Evolutionary conservation across 2,797 vertebrate species (phyloP).

Genomic region (Hoplostethus mediterraneus): DNA sequence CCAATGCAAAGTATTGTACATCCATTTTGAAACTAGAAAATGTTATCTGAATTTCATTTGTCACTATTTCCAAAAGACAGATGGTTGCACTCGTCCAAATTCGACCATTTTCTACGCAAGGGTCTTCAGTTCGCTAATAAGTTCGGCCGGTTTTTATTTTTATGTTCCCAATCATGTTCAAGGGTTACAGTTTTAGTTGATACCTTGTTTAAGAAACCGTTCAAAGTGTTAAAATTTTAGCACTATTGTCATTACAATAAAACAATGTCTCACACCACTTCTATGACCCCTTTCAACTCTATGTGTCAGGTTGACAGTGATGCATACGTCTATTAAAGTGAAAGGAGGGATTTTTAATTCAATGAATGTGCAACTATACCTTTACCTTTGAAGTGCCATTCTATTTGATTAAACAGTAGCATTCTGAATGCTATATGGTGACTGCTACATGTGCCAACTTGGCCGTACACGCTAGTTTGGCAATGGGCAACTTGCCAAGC

Average conservation of each 20-base stretch:
- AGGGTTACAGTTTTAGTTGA: not conserved
- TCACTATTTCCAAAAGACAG: not conserved
- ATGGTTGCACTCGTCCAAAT: not conserved
- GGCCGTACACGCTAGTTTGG: slow-evolving; percentile 52
- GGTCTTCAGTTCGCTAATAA: not conserved
- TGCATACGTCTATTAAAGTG: not conserved
- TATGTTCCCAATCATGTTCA: not conserved
- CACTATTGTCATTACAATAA: not conserved
- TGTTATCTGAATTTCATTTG: not conserved
- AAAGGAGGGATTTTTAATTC: not conserved
- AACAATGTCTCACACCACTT: too few species aligned
- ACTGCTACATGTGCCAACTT: slow-evolving; percentile 48
- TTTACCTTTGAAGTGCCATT: slow-evolving; percentile 12
- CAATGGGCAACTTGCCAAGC: slow-evolving; percentile 58
- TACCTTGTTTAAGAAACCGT: not conserved
- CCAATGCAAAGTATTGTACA: not conserved
- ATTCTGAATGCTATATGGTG: slow-evolving; percentile 33
- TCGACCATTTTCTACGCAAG: not conserved
- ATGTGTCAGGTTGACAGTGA: not conserved
- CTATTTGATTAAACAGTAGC: slow-evolving; percentile 25
- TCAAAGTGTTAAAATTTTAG: not conserved
- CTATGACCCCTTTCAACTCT: not conserved
- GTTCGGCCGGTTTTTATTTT: not conserved
- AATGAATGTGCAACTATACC: not conserved
- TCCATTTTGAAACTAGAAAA: not conserved